A percentile compares a stretch with the other conserved stretches of the same genome.
phyloP scores from a whole-genome alignment of 2,113 vertebrate species.

The Laticauda colubrina region DNA sequence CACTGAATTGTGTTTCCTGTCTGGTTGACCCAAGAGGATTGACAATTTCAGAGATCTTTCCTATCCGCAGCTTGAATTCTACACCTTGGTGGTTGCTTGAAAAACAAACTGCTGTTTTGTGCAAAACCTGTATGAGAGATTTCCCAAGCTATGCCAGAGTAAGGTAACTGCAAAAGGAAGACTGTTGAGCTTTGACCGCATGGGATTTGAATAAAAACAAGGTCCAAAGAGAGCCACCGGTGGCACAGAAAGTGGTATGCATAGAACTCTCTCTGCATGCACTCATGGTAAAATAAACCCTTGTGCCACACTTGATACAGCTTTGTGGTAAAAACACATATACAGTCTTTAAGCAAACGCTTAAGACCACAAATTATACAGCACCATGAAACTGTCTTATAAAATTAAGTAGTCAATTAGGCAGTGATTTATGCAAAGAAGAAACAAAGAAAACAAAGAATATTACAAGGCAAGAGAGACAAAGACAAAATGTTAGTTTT shows the following conservation, averaged over 20 bases:
- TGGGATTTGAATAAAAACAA: neutral
- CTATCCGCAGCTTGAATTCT: neutral
- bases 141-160: neutral
- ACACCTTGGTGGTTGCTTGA: neutral
- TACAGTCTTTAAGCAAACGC: neutral
- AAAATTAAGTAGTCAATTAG: neutral
- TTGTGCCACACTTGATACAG: neutral
- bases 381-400: neutral
- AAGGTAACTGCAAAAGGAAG: neutral
- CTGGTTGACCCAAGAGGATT: neutral
- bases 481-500: neutral
- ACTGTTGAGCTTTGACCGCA: neutral
- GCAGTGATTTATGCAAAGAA: neutral
- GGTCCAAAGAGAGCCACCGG: neutral
- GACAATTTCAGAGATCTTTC: neutral
- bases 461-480: neutral
- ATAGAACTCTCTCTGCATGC: neutral
- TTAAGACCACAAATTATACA: neutral
- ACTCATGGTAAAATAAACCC: neutral
- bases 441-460: neutral
- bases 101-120: neutral
- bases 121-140: neutral
- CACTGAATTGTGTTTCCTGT: neutral
- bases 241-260: neutral
- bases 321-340: neutral